A percentile compares a stretch with the other conserved stretches of the same genome.
These are phyloP conservation scores for Drosophila triauraria DNA, from an alignment of 1,140 invertebrate species.

Conservation along the genomic window DNA sequence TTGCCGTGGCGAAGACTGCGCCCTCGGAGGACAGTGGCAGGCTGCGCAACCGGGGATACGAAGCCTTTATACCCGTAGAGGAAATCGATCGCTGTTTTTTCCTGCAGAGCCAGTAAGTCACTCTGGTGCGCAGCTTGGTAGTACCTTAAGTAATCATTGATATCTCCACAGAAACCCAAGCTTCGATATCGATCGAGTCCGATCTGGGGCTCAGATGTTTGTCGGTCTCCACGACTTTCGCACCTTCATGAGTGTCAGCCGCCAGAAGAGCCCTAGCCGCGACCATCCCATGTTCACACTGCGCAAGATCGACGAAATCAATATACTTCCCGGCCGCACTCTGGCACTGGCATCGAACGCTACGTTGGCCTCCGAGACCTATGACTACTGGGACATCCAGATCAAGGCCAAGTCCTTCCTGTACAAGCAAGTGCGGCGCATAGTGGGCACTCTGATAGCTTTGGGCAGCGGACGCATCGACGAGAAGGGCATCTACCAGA, in stretches of 20 bases:
- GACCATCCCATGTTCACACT: conserved; percentile 85
- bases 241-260: conserved; percentile 87
- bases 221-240: conserved; percentile 89
- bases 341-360: conserved; percentile 83
- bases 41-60: conserved; percentile 60
- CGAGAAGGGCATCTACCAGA: conserved; percentile 88
- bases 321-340: conserved; percentile 85
- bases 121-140: fast-evolving
- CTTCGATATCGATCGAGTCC: conserved; percentile 88
- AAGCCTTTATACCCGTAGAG: conserved; percentile 68
- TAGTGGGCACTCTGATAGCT: conserved; percentile 88
- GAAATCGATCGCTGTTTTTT: conserved; percentile 78
- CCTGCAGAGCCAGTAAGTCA: conserved; percentile 62
- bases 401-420: conserved; percentile 89
- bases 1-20: conserved; percentile 84
- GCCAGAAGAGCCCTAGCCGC: conserved; percentile 79
- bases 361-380: conserved; percentile 81
- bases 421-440: conserved; percentile 91
- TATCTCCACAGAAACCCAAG: conserved; percentile 84
- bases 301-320: conserved; percentile 86
- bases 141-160: neutral
- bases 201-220: conserved; percentile 86
- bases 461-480: conserved; percentile 87
- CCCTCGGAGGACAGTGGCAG: neutral
- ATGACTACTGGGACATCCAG: conserved; percentile 89